Conservation (phyloP, 2,113 vertebrate species). For the Octodon degus region DNA sequence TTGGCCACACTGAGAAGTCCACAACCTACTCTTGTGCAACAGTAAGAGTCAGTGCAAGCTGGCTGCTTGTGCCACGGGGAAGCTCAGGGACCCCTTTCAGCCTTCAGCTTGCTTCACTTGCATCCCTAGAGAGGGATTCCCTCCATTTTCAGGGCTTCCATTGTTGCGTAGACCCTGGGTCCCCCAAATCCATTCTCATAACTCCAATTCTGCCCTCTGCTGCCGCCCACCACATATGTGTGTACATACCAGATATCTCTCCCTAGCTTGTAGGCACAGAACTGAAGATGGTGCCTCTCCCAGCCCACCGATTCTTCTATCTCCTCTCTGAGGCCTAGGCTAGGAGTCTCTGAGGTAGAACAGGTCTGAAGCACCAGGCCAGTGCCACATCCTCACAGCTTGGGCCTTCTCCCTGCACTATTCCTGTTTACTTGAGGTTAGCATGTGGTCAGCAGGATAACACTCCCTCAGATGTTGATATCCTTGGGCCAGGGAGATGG, state of each 20-base stretch:
- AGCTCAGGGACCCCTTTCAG: not conserved
- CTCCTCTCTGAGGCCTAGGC: not conserved
- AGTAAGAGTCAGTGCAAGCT: not conserved
- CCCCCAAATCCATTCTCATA: not conserved
- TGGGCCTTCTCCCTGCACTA: not conserved
- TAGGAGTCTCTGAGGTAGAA: too few species aligned
- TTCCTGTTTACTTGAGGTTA: not conserved
- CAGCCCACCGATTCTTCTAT: not conserved
- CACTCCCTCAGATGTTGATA: accelerated
- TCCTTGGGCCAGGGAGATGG: too few species aligned
- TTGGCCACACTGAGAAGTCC: not conserved
- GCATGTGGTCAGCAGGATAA: not conserved
- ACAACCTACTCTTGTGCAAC: not conserved
- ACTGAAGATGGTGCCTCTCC: not conserved
- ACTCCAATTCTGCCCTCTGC: not conserved
- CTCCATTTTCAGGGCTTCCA: not conserved
- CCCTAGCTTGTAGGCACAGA: not conserved
- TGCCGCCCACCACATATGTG: not conserved
- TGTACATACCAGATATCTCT: accelerated
- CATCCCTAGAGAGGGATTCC: accelerated
- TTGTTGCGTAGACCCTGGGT: too few species aligned
- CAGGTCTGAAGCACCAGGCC: not conserved
- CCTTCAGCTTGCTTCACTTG: not conserved
- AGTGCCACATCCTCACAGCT: accelerated
- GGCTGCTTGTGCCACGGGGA: accelerated